phyloP scores from a whole-genome alignment of 2,797 vertebrate species.

The Xenops minutus region DNA sequence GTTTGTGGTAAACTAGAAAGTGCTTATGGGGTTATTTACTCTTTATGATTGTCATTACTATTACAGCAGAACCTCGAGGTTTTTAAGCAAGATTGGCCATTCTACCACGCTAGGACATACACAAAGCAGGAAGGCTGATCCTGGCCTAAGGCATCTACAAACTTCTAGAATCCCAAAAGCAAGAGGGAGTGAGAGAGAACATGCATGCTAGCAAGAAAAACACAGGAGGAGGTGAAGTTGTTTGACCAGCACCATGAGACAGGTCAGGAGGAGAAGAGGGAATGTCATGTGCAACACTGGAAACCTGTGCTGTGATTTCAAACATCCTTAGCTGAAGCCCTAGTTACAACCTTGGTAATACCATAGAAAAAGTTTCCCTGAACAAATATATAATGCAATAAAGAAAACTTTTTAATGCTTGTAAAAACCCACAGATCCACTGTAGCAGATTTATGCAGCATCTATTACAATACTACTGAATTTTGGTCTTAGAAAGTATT shows the following conservation, averaged over 20 bases:
- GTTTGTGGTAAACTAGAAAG: neutral
- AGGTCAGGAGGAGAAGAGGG: neutral
- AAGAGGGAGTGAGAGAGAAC: neutral
- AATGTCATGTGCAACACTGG: neutral
- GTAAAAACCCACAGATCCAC: neutral
- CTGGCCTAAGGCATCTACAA: neutral
- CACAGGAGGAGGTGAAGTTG: neutral
- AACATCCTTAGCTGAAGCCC: neutral
- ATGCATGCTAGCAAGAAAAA: neutral
- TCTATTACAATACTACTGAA: neutral
- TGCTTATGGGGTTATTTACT: neutral
- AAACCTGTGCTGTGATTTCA: neutral
- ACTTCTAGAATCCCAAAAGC: neutral
- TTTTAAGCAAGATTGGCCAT: neutral
- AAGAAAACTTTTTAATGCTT: neutral
- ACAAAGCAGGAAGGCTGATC: neutral
- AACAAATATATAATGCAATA: neutral
- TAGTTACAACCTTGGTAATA: neutral
- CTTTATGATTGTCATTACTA: neutral
- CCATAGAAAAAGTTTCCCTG: neutral
- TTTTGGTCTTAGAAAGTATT: neutral
- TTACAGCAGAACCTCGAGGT: neutral
- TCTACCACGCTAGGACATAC: neutral
- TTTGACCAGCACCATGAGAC: neutral
- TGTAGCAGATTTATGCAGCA: neutral